Evolutionary conservation across 2,888 invertebrate genomes (phyloP), one percentile per base, ranked within the genome.

Genomic region (Agonopterix heracliana): DNA sequence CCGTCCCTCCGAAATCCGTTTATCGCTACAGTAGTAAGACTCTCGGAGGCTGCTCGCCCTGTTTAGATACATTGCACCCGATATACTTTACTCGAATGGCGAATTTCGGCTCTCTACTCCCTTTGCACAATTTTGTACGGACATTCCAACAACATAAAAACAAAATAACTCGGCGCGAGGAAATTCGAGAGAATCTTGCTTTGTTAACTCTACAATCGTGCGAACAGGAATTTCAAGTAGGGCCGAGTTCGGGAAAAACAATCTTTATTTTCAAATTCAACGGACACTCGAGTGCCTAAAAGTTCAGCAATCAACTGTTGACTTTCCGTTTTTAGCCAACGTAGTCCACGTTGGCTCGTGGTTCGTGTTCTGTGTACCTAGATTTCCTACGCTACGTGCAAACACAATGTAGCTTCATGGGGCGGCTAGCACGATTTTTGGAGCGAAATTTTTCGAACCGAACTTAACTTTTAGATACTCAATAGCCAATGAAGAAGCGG

Each of bases 1-100:
- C 71, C 68, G 68, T 65, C 71, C 74, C 74, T 67, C 71, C 74
- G 68, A 79, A 81, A 84, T 82, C 80, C 80, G 77, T 82, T 84
- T 82, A 84, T 82, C 79, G 75, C 68, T 66, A 68, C 68, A 74
- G 67, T 68, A 66, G 75, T 75, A 73, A 74, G 72, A 74, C 74
- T 76, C 61, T 66, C 60, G 59, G 64, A 67, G 63, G 61, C 69
- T 64, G 63, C 67, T 63, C 61, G 63, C 63, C 68, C 66, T 72
- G 66, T 73, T 78, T 70, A 75, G 74, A 76, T 62, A 63, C 72
- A 77, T 74, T 73, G 74, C 74, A 75, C 66, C 73, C 71, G 71
- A 75, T 75, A 78, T 72, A 72, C 67, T 61, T 53, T 52, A 58
- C 63, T 64, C 66, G 63, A 68, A 66, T 65, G 61, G 65, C 63